phyloP scores from a whole-genome alignment of 2,113 vertebrate genomes.

The Pseudonaja textilis region DNA sequence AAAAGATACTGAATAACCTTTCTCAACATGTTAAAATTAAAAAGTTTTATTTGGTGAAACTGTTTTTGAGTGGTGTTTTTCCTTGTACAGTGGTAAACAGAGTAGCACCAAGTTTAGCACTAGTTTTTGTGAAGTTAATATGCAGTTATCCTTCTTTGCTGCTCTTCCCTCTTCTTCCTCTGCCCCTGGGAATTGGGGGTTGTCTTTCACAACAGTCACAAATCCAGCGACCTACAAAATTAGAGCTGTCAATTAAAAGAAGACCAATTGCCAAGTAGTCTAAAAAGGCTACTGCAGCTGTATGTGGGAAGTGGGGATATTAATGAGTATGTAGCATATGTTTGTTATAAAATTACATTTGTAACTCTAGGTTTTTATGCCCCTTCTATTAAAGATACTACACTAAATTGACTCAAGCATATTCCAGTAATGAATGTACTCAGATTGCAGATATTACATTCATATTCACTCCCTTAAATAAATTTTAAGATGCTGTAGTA shows the following conservation, averaged over 20 bases:
- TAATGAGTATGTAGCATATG: background rate
- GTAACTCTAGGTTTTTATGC: background rate
- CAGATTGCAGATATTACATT: background rate
- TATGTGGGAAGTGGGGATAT: background rate
- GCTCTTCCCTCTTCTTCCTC: constrained; percentile 85
- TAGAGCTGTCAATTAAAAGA: constrained; percentile 54
- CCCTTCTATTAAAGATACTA: background rate
- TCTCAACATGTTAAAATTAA: constrained; percentile 57
- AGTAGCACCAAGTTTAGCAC: constrained; percentile 70
- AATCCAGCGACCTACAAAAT: constrained; percentile 90
- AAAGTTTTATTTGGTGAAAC: constrained; percentile 74
- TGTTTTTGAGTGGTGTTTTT: constrained; percentile 61
- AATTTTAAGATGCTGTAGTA: background rate
- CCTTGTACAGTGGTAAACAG: constrained; percentile 62
- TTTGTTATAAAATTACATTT: background rate
- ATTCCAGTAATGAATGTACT: background rate
- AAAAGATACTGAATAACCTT: constrained; percentile 27
- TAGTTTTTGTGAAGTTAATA: constrained; percentile 59
- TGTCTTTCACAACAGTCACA: constrained; percentile 93
- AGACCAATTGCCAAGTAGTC: background rate
- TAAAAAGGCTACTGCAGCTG: background rate
- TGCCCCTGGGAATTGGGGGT: constrained; percentile 83
- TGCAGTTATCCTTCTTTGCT: constrained; percentile 80
- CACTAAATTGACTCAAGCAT: background rate
- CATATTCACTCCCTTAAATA: background rate